Conservation (phyloP, 2,888 invertebrate genomes). For the Rhamphomyia laevipes region DNA sequence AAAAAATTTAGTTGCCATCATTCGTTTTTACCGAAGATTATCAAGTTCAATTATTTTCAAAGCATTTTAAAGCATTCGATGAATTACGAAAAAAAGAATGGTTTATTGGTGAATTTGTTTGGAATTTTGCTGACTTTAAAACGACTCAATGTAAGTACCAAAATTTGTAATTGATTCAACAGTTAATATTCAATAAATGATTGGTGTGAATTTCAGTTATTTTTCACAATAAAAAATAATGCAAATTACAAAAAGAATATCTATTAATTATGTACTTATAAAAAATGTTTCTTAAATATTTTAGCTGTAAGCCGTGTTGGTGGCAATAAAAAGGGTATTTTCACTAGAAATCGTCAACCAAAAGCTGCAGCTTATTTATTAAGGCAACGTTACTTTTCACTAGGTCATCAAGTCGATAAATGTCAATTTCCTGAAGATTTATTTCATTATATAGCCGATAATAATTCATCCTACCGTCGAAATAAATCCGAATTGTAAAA, state of each 20-base stretch:
- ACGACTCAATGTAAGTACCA: constrained; percentile 70
- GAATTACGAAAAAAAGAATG: constrained; percentile 57
- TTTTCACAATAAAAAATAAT: no score
- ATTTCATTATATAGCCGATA: constrained; percentile 40
- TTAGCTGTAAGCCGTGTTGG: constrained; percentile 68
- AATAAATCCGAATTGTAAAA: background rate
- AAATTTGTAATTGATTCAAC: no score
- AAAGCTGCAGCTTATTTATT: constrained; percentile 78
- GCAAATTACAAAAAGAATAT: no score
- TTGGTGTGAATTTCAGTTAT: no score
- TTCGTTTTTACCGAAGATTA: constrained; percentile 95
- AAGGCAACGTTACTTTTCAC: constrained; percentile 61
- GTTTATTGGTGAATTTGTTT: constrained; percentile 93
- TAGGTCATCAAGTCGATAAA: constrained; percentile 50
- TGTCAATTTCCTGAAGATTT: constrained; percentile 45
- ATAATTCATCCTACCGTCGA: constrained; percentile 6
- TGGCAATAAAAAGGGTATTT: constrained; percentile 84
- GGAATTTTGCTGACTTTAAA: constrained; percentile 99
- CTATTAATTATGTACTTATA: no score
- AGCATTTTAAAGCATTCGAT: constrained; percentile 90
- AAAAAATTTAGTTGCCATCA: constrained; percentile 48
- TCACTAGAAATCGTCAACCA: constrained; percentile 83
- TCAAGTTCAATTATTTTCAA: constrained; percentile 68
- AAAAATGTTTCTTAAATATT: constrained; percentile 18
- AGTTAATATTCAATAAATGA: no score